A percentile compares a stretch with the other conserved stretches of the same genome.
These are phyloP conservation scores for Alligator mississippiensis DNA, from an alignment of 2,113 vertebrate genomes.

Conservation along the genomic window DNA sequence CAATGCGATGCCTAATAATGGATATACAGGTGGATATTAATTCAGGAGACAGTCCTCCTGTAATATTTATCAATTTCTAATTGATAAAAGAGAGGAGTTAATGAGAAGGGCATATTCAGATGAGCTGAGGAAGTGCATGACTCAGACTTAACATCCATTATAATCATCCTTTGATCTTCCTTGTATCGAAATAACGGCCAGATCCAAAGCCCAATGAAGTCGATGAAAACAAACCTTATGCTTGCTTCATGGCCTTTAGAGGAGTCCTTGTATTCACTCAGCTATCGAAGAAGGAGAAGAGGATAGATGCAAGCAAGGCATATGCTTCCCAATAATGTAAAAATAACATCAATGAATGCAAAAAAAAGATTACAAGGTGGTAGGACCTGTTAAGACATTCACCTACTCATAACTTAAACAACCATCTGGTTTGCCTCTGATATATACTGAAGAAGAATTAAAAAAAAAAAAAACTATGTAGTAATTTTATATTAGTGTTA, in stretches of 20 bases:
- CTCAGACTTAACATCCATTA: background rate
- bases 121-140: fast-evolving
- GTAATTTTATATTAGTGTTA: background rate
- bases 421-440: background rate
- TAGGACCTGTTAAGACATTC: background rate
- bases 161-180: background rate
- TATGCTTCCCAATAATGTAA: background rate
- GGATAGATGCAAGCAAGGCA: background rate
- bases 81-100: background rate
- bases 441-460: background rate
- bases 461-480: background rate
- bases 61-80: background rate
- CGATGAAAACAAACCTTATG: background rate
- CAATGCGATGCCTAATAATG: background rate
- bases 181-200: background rate
- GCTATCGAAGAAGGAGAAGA: fast-evolving
- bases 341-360: background rate
- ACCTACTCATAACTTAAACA: background rate
- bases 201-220: background rate
- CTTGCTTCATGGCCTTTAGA: background rate
- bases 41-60: background rate
- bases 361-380: background rate
- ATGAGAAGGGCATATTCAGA: background rate
- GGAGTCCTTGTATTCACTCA: background rate
- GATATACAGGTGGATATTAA: background rate